Conservation (phyloP, 1,140 invertebrate genomes). For the Trichomalopsis sarcophagae region DNA sequence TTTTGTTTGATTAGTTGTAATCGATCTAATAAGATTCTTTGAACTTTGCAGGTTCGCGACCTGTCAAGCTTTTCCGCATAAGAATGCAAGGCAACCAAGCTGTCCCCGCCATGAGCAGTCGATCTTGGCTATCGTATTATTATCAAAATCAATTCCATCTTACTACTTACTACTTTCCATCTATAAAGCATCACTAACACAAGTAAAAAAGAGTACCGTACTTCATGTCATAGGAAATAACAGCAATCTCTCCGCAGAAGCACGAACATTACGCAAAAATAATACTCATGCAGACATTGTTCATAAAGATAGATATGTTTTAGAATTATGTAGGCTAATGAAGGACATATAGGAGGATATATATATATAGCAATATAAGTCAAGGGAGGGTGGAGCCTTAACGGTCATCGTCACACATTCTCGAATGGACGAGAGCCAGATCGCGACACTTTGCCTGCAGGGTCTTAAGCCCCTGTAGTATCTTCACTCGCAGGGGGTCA, state of each 20-base stretch:
- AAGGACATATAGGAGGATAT: no score
- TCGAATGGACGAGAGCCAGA: conserved; percentile 98
- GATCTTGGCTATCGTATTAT: conserved; percentile 98
- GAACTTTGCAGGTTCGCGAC: conserved; percentile 78
- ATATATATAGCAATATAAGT: no score
- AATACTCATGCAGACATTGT: no score
- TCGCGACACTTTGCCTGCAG: conserved; percentile 97
- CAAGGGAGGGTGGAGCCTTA: conserved; percentile 94
- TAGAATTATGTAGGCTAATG: no score
- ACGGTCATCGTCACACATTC: conserved; percentile 97
- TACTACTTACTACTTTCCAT: conserved; percentile 72
- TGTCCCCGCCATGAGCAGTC: conserved; percentile 97
- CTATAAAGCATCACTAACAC: no score
- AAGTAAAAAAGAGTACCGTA: no score
- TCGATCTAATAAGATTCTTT: not conserved
- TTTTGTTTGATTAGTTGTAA: not conserved
- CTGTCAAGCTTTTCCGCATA: conserved; percentile 95
- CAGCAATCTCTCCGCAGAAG: no score
- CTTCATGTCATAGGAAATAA: no score
- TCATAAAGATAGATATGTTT: no score
- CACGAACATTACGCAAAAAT: no score
- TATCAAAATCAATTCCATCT: conserved; percentile 98
- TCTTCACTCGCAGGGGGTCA: conserved; percentile 96
- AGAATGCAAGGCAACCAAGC: conserved; percentile 96
- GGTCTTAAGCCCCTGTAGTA: conserved; percentile 96